Conservation (phyloP, 2,113 vertebrate genomes). For the Lagopus leucura region DNA sequence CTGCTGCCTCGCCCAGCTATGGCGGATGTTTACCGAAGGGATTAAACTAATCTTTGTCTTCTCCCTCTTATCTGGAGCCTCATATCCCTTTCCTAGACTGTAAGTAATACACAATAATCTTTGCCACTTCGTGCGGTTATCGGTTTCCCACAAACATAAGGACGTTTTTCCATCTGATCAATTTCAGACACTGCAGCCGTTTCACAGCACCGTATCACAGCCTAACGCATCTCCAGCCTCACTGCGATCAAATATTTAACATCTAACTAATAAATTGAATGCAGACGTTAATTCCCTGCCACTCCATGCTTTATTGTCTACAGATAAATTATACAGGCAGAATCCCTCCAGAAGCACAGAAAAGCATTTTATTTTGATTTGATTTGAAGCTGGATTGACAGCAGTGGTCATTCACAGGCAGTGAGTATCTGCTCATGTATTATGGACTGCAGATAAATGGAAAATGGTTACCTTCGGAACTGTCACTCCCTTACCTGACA, state of each 20-base stretch:
- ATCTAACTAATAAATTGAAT: background rate
- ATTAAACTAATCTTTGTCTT: background rate
- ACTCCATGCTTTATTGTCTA: background rate
- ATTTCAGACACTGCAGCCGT: background rate
- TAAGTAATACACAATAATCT: background rate
- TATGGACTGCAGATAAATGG: slow-evolving; percentile 18
- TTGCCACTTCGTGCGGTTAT: background rate
- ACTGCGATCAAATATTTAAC: background rate
- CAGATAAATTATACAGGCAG: background rate
- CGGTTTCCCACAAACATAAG: background rate
- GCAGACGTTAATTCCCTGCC: background rate
- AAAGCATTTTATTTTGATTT: background rate
- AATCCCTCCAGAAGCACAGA: background rate
- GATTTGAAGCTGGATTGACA: slow-evolving; percentile 23
- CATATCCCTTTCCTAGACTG: background rate
- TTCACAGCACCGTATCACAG: background rate
- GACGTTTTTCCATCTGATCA: background rate
- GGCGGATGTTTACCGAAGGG: background rate
- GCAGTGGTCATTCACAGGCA: background rate
- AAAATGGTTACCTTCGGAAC: slow-evolving; percentile 31
- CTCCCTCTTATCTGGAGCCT: background rate
- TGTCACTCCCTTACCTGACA: slow-evolving; percentile 44
- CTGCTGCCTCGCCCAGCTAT: background rate
- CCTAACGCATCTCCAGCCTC: background rate
- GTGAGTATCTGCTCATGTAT: background rate